Evolutionary conservation across 2,888 invertebrate species (phyloP).

Genomic region (Tuberolachnus salignus): DNA sequence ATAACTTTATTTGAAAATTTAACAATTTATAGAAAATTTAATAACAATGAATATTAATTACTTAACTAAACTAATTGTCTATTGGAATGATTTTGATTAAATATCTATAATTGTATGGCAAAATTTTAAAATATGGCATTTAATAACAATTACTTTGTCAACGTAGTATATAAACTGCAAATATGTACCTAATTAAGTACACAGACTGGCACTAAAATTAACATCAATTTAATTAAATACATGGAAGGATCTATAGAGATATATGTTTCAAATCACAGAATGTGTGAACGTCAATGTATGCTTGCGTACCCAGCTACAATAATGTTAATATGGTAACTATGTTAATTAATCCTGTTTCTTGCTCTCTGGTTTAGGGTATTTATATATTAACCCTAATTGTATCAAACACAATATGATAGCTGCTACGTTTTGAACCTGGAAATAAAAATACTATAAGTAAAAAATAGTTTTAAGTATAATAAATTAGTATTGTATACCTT

Average conservation of each 20-base stretch:
- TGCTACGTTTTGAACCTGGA: conserved; percentile 76
- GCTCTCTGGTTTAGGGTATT: conserved; percentile 67
- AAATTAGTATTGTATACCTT: conserved; percentile 64
- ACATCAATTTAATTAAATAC: background rate
- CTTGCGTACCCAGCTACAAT: background rate
- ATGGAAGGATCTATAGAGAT: background rate
- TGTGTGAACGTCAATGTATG: background rate
- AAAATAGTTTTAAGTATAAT: conserved; percentile 61
- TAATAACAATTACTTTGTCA: conserved; percentile 3
- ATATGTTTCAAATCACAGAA: conserved; percentile 24
- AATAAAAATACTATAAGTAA: conserved; percentile 60
- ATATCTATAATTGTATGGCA: background rate
- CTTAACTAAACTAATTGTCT: conserved; percentile 12
- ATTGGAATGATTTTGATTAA: conserved; percentile 39
- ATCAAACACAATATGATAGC: conserved; percentile 68
- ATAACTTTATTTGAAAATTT: conserved; percentile 9
- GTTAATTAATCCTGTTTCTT: conserved; percentile 36
- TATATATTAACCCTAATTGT: conserved; percentile 73
- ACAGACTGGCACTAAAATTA: background rate
- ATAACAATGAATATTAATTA: background rate
- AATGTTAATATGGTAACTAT: conserved; percentile 21
- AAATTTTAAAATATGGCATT: conserved; percentile 6
- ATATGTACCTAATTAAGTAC: background rate
- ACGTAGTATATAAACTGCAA: background rate
- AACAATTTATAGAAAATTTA: conserved; percentile 3